Conservation (phyloP, 2,888 invertebrate genomes). For the Ormyrus rosae region DNA sequence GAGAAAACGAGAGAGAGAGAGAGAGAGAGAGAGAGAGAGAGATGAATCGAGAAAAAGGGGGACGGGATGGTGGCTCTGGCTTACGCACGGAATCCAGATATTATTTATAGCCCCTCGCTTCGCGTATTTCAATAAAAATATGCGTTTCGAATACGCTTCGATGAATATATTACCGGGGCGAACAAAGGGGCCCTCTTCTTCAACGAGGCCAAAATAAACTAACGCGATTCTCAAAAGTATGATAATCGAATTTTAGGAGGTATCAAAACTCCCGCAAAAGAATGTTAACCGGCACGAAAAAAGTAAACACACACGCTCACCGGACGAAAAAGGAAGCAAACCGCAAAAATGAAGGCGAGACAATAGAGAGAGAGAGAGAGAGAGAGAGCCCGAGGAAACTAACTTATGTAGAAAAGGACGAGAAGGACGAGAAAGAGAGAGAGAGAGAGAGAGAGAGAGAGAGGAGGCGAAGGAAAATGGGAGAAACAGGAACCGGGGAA, state of each 20-base stretch:
- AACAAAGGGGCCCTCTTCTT: no score
- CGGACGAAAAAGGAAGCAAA: no score
- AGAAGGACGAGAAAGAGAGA: background rate
- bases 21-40: slow-evolving; percentile 9
- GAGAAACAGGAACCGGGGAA: slow-evolving; percentile 54
- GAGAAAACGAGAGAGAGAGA: slow-evolving; percentile 28
- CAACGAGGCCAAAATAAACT: no score
- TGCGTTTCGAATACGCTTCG: no score
- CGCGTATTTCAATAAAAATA: no score
- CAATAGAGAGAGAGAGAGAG: background rate
- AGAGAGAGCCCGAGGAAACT: slow-evolving; percentile 12
- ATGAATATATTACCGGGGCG: no score
- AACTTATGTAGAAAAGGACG: background rate
- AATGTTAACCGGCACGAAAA: background rate
- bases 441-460: slow-evolving; percentile 36
- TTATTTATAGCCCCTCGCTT: no score
- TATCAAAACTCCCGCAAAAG: no score
- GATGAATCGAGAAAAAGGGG: slow-evolving; percentile 48
- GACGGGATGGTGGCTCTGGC: slow-evolving; percentile 11
- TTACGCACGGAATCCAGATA: background rate
- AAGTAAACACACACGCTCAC: background rate
- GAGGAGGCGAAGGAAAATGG: slow-evolving; percentile 56
- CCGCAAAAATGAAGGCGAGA: background rate
- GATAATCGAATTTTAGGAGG: slow-evolving; percentile 5
- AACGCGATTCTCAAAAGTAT: no score